Conservation (phyloP, 2,888 invertebrate genomes). For the Tachina grossa region DNA sequence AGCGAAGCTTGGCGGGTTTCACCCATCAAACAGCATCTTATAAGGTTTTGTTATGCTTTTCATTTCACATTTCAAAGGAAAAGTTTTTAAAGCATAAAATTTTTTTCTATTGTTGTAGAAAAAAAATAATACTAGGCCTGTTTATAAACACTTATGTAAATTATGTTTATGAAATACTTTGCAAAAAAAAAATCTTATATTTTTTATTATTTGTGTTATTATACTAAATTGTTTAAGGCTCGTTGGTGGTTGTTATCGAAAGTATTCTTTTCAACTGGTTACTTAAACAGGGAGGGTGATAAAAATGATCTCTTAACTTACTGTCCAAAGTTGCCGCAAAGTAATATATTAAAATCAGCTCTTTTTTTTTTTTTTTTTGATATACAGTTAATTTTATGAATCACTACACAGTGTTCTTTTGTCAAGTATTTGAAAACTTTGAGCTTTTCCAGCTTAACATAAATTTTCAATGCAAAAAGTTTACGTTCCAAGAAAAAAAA, state of each 20-base stretch:
- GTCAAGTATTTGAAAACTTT: background rate
- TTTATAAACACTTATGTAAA: slow-evolving; percentile 53
- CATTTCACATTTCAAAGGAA: background rate
- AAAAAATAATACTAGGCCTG: background rate
- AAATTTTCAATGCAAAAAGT: too few species aligned
- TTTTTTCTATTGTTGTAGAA: slow-evolving; percentile 27
- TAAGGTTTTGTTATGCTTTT: background rate
- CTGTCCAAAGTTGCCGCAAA: background rate
- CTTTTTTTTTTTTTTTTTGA: background rate
- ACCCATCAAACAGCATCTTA: background rate
- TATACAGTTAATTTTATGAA: slow-evolving; percentile 2
- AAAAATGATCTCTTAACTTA: slow-evolving; percentile 8
- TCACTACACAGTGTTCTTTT: background rate
- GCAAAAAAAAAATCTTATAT: slow-evolving; percentile 14
- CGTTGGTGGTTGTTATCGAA: slow-evolving; percentile 9
- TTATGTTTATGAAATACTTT: slow-evolving; percentile 54
- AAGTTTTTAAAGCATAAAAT: slow-evolving; percentile 39
- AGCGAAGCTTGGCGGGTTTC: background rate
- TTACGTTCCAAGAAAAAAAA: too few species aligned
- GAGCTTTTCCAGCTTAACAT: too few species aligned
- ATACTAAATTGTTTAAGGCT: background rate
- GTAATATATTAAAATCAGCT: background rate
- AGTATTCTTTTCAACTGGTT: background rate
- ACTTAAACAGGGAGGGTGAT: background rate
- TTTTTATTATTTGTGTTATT: background rate